Conservation (phyloP, 2,888 invertebrate species). For the Netelia inedita region DNA sequence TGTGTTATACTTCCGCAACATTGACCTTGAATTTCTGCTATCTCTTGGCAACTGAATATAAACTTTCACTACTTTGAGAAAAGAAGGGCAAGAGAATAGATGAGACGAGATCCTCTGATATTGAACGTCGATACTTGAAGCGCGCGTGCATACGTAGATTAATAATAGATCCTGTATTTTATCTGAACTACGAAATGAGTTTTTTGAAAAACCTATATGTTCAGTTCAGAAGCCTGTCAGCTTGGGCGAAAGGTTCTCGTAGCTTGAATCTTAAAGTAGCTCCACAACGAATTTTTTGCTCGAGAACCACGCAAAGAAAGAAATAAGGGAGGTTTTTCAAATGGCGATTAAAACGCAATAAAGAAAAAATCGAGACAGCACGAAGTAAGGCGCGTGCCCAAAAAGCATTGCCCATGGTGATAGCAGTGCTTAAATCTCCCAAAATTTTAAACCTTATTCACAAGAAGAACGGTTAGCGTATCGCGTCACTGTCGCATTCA, state of each 20-base stretch:
- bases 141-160: background rate
- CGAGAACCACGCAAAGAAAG: constrained; percentile 14
- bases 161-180: background rate
- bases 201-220: background rate
- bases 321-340: constrained; percentile 27
- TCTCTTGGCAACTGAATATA: background rate
- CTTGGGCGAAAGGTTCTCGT: constrained; percentile 5
- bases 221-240: background rate
- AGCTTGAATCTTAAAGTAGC: constrained; percentile 12
- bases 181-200: background rate
- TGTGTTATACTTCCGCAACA: constrained; percentile 27
- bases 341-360: constrained; percentile 12
- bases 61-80: constrained; percentile 4
- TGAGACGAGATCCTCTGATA: background rate
- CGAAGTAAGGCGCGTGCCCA: background rate
- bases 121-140: background rate
- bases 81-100: constrained; percentile 3
- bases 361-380: background rate
- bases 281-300: constrained; percentile 25
- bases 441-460: too few relatives aligned
- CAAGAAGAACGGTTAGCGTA: too few relatives aligned
- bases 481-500: too few relatives aligned
- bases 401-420: too few relatives aligned
- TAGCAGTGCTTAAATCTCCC: too few relatives aligned
- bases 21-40: constrained; percentile 24